Evolutionary conservation across 2,888 invertebrate species (phyloP).

Genomic region (Strigamia transsilvanica): DNA sequence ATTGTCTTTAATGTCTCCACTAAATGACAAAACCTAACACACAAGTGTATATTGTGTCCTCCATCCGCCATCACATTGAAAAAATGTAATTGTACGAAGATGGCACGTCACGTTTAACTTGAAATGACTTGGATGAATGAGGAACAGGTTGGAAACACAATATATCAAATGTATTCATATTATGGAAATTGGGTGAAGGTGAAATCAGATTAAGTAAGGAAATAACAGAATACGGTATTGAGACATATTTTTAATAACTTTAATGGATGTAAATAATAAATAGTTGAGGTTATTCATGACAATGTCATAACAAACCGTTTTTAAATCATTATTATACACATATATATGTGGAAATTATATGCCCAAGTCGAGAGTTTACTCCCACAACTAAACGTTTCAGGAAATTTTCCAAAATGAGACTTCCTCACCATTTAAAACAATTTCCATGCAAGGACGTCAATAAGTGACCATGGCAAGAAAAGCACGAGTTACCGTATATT

Average conservation of each 20-base stretch:
- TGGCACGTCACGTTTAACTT: not conserved
- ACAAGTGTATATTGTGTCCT: not conserved
- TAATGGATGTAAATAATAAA: constrained; percentile 2
- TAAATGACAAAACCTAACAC: not conserved
- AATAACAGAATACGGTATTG: not conserved
- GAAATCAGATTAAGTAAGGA: not conserved
- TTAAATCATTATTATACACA: no score
- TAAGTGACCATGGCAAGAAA: not conserved
- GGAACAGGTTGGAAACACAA: not conserved
- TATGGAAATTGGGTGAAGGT: constrained; percentile 41
- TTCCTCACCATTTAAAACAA: constrained; percentile 11
- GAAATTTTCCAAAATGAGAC: constrained; percentile 4
- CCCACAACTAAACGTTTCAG: not conserved
- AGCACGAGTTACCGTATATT: not conserved
- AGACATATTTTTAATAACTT: not conserved
- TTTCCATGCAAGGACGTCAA: constrained; percentile 26
- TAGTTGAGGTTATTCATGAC: not conserved
- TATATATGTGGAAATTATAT: not conserved
- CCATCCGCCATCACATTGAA: no score
- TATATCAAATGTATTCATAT: not conserved
- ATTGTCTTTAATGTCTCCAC: not conserved
- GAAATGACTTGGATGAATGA: not conserved
- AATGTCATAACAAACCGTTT: constrained; percentile 31
- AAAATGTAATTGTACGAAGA: not conserved
- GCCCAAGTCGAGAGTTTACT: not conserved